Evolutionary conservation across 2,888 invertebrate species (phyloP).

Genomic region (Operophtera brumata): DNA sequence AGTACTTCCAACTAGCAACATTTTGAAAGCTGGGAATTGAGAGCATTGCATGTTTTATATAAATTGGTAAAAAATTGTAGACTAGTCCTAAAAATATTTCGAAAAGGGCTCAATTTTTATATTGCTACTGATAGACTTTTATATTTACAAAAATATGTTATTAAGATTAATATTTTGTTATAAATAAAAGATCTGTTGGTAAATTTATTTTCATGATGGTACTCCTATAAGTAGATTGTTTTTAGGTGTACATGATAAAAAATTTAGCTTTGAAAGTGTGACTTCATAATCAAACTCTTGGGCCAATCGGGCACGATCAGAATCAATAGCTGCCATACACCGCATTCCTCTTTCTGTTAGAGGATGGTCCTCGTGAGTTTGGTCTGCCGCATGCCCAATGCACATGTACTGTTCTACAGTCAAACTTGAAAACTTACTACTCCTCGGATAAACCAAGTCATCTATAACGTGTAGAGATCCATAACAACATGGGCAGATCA

Average conservation of each 20-base stretch:
- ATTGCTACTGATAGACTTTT: constrained; percentile 33
- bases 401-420: constrained; percentile 85
- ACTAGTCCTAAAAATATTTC: constrained; percentile 26
- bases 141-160: constrained; percentile 38
- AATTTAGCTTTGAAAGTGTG: constrained; percentile 87
- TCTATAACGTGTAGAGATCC: constrained; percentile 92
- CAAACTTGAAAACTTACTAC: constrained; percentile 78
- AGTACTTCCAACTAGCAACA: constrained; percentile 17
- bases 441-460: constrained; percentile 90
- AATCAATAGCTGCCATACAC: constrained; percentile 95
- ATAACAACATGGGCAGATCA: constrained; percentile 97
- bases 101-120: constrained; percentile 26
- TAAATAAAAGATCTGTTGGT: constrained; percentile 45
- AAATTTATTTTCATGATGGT: constrained; percentile 41
- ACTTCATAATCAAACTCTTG: constrained; percentile 88
- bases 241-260: constrained; percentile 93
- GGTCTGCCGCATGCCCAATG: constrained; percentile 95
- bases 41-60: constrained; percentile 22
- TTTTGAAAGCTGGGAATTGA: constrained; percentile 21
- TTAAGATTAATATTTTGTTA: constrained; percentile 40
- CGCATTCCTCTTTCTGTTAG: constrained; percentile 87
- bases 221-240: constrained; percentile 91
- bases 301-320: constrained; percentile 89
- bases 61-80: constrained; percentile 23
- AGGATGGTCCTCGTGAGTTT: constrained; percentile 88